A percentile compares a stretch with the other conserved stretches of the same genome.
Conservation (phyloP, 2,113 vertebrate species). For the Daboia siamensis region DNA sequence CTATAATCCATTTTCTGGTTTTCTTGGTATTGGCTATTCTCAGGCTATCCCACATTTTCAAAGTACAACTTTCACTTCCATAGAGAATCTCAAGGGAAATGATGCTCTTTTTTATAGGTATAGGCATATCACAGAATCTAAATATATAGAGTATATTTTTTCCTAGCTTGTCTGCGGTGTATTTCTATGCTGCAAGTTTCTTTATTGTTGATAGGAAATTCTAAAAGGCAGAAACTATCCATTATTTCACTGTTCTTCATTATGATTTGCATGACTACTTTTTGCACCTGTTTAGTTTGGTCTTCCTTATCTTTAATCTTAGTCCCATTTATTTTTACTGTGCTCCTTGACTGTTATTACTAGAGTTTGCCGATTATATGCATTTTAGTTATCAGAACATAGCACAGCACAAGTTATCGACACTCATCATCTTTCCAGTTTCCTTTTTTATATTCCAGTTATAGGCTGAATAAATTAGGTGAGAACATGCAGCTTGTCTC, state of each 20-base stretch:
- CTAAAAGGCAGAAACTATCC: neutral
- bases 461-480: neutral
- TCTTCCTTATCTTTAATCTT: neutral
- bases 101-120: neutral
- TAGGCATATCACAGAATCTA: neutral
- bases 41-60: neutral
- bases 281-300: neutral
- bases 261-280: neutral
- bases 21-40: neutral
- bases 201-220: neutral
- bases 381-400: neutral
- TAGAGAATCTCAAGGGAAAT: neutral
- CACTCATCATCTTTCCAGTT: neutral
- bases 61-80: neutral
- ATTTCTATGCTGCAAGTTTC: neutral
- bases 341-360: neutral
- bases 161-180: neutral
- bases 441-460: neutral
- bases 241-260: neutral
- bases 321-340: neutral
- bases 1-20: neutral
- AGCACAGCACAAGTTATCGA: neutral
- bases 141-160: neutral
- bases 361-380: neutral
- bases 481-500: neutral